These are phyloP conservation scores for Aporrectodea caliginosa DNA, from an alignment of 1,140 invertebrate species.

Conservation along the genomic window DNA sequence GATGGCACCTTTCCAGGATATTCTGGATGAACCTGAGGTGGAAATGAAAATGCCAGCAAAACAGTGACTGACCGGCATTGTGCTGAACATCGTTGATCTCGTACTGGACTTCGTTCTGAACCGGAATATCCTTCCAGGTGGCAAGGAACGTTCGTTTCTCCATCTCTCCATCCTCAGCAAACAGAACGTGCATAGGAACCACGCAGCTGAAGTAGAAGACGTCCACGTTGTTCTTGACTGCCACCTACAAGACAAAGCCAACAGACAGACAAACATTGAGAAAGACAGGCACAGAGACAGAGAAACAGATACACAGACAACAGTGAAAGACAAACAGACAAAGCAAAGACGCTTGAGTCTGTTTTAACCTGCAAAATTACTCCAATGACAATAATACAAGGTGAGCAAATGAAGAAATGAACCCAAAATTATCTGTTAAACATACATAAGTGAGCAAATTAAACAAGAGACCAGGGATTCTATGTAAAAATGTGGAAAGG, in stretches of 20 bases:
- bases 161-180: slow-evolving; percentile 93
- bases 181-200: slow-evolving; percentile 88
- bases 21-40: no score
- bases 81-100: slow-evolving; percentile 60
- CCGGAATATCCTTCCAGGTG: slow-evolving; percentile 99
- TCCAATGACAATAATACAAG: no score
- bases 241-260: slow-evolving; percentile 65
- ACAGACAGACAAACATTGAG: neutral
- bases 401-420: no score
- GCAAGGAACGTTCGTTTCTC: slow-evolving; percentile 95
- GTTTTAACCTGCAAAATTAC: no score
- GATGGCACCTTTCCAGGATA: no score
- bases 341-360: neutral
- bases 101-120: slow-evolving; percentile 95
- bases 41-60: neutral
- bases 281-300: no score
- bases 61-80: slow-evolving; percentile 28
- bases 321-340: slow-evolving; percentile 36
- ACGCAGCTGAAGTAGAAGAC: slow-evolving; percentile 86
- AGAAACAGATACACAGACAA: no score
- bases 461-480: no score
- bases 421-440: no score
- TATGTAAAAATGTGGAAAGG: no score
- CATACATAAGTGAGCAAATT: no score
- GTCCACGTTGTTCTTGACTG: slow-evolving; percentile 98